phyloP scores from a whole-genome alignment of 2,888 invertebrate genomes.

The Gortyna flavago region DNA sequence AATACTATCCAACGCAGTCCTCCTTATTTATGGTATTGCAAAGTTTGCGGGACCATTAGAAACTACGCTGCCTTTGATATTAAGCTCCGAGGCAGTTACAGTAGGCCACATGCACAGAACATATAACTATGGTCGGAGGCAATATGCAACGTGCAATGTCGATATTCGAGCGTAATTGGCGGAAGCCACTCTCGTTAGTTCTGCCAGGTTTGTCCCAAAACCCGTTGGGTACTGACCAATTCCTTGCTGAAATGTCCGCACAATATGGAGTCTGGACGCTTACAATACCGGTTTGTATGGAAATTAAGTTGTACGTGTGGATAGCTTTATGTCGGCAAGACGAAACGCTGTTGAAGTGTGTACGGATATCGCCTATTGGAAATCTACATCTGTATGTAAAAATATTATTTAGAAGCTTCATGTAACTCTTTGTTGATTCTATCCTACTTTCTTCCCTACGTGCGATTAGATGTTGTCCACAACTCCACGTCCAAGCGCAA shows the following conservation, averaged over 20 bases:
- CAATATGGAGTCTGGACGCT: background rate
- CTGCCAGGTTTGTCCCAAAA: constrained; percentile 29
- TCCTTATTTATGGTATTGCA: constrained; percentile 24
- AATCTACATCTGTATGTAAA: background rate
- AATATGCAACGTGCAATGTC: constrained; percentile 8
- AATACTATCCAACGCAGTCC: background rate
- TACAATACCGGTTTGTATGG: constrained; percentile 30
- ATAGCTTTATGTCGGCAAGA: constrained; percentile 2
- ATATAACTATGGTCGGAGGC: background rate
- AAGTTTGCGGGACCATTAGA: constrained; percentile 37
- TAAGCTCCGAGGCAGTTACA: constrained; percentile 10
- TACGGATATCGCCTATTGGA: background rate
- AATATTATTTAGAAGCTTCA: background rate
- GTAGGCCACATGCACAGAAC: background rate
- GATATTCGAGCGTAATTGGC: constrained; percentile 42
- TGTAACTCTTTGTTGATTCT: background rate
- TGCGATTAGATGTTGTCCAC: background rate
- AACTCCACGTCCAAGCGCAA: background rate
- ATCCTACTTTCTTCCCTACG: background rate
- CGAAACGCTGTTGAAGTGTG: background rate
- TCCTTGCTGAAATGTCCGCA: constrained; percentile 14
- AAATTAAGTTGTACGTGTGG: constrained; percentile 14
- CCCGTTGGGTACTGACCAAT: constrained; percentile 24
- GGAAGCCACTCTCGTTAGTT: constrained; percentile 36
- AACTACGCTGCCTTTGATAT: constrained; percentile 17